Conservation (phyloP, 2,888 invertebrate genomes). For the Cantharis rustica region DNA sequence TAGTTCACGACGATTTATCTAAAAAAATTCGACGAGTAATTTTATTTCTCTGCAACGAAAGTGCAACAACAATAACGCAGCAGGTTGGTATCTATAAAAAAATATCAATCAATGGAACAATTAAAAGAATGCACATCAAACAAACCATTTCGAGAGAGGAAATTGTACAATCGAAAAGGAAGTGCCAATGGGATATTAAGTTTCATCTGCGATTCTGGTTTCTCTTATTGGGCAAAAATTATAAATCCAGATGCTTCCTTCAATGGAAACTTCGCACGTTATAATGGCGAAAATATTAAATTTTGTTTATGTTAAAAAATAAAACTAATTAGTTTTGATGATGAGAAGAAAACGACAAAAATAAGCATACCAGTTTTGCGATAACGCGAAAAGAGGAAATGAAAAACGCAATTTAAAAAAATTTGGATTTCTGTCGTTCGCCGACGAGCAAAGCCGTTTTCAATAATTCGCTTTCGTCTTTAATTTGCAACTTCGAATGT, state of each 20-base stretch:
- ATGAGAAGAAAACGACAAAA: background rate
- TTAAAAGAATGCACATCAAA: conserved; percentile 5
- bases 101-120: background rate
- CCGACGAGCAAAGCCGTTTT: background rate
- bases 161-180: conserved; percentile 14
- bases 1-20: background rate
- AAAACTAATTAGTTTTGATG: background rate
- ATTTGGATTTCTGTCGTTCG: background rate
- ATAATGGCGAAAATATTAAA: conserved; percentile 6
- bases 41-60: background rate
- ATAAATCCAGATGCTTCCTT: conserved; percentile 14
- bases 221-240: background rate
- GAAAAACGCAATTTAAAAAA: background rate
- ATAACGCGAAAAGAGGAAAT: background rate
- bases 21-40: background rate
- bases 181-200: conserved; percentile 20
- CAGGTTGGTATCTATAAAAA: background rate
- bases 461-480: background rate
- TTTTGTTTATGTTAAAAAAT: background rate
- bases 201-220: conserved; percentile 15
- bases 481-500: background rate
- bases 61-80: background rate
- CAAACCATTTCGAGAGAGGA: conserved; percentile 17
- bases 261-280: conserved; percentile 15
- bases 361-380: background rate